Evolutionary conservation across 2,797 vertebrate genomes (phyloP), one percentile per base, ranked within the genome.

Genomic region (Fundulus diaphanus): DNA sequence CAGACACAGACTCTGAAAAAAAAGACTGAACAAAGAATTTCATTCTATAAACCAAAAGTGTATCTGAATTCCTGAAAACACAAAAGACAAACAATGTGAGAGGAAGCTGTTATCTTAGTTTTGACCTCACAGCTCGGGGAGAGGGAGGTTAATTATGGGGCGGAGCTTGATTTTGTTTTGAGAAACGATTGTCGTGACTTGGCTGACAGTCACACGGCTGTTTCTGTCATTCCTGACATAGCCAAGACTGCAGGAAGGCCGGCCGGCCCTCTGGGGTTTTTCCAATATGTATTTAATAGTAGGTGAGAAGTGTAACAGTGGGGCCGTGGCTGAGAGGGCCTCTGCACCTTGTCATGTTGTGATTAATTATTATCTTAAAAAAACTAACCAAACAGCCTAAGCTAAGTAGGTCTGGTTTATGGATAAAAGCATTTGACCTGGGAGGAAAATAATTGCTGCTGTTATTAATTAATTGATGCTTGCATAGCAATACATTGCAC

Each of bases 221-320:
- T 85, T 88, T 90, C 86, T 89, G 77, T 90, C 85, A 92, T 91
- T 92, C 87, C 74, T 40, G 61, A 74, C 83, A 89, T 89, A 83
- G 76, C 82, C 85, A 72, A 82, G 82, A 46, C 70, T 40, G 66
- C 77, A 67, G 67, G 76, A 77, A 72, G 75, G 31, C 31, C 22
- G n/a, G n/a, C n/a, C 61, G 48, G 72, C 72, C 59, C 42, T 18
- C 66, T 37, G 56, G 31, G 83, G 88, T 79, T 90, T 85, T 82
- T 80, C 73, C 79, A 81, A 72, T 72, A 44, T 75, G 71, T 40
- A 51, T 27, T 52, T 61, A 70, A 24, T 5, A 72, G 72, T 73
- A 42, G 3, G n/a, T 59, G 27, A 57, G 69, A 56, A 11, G 42
- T 48, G 68, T 48, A 61, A 27, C 68, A 31, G 57, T 15, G 37